Base-by-base conservation (phyloP, 2,888 invertebrate species). In the Yponomeuta plumbellus region DNA sequence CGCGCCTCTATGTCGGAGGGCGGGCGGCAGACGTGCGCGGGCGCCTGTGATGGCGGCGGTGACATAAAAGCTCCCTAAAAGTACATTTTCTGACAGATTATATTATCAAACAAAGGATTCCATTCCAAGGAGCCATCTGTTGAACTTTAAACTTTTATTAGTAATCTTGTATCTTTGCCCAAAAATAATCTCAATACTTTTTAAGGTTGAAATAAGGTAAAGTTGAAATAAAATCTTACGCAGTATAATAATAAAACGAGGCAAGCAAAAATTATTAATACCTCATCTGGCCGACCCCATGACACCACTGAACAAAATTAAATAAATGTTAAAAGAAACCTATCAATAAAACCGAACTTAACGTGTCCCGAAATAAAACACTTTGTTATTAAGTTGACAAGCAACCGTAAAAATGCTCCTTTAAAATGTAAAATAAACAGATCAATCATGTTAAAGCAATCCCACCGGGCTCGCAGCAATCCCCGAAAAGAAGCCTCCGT, bases 371-470 rank as follows among this genome's bases (percentile, higher is more conserved):
- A 88, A 86, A 90, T 89, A 88, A 89, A 91, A 89, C 84, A 88
- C 88, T 88, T 88, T 88, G 89, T 90, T 90, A 91, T 90, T 88
- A 89, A 89, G 90, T 89, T 89, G 91, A 90, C 91, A 90, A 88
- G 86, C 90, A 89, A 89, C 89, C 91, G 90, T 91, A 91, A 90
- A 90, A 91, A 90, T 88, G 88, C 85, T 86, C 84, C 86, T 90
- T 90, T 90, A 90, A 91, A 91, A 90, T 91, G 89, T 90, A 88
- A 91, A 91, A 91, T 90, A 91, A 91, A 91, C 91, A 90, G 90
- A 91, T 91, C 91, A 91, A 91, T 91, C 91, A 91, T 90, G 87
- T 87, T 88, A 85, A 87, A 88, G 85, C 84, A 88, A 88, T 89
- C 90, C 91, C 89, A 85, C 88, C 86, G 88, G 88, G 88, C 84